Evolutionary conservation across 2,888 invertebrate genomes (phyloP).

Genomic region (Drosophila quinaria): DNA sequence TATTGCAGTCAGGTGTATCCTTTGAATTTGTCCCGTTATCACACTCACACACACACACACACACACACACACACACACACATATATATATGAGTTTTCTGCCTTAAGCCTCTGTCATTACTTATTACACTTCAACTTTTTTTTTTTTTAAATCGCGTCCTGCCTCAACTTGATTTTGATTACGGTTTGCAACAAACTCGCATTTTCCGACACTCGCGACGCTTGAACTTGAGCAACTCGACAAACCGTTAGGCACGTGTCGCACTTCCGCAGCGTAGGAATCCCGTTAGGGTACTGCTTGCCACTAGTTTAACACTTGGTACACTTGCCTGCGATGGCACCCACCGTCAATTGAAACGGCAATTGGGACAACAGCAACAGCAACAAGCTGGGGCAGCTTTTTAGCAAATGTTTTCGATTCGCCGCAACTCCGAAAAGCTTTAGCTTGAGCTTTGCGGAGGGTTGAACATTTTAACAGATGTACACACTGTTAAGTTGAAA

Average conservation of each 20-base stretch:
- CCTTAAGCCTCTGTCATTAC: slow-evolving; percentile 1
- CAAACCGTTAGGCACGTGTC: slow-evolving; percentile 40
- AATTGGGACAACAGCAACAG: slow-evolving; percentile 10
- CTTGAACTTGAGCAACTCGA: not conserved
- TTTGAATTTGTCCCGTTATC: slow-evolving; percentile 12
- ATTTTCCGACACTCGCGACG: slow-evolving; percentile 20
- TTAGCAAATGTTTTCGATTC: slow-evolving; percentile 23
- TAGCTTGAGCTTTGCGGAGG: not conserved
- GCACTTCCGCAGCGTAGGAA: slow-evolving; percentile 59
- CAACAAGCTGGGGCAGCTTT: slow-evolving; percentile 42
- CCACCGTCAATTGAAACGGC: slow-evolving; percentile 47
- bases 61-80: not conserved
- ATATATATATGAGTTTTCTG: not conserved
- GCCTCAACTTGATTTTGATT: slow-evolving; percentile 46
- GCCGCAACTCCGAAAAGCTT: slow-evolving; percentile 44
- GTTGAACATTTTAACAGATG: not conserved
- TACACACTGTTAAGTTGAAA: not conserved
- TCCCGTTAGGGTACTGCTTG: slow-evolving; percentile 60
- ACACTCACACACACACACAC: slow-evolving; percentile 10
- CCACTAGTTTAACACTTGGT: slow-evolving; percentile 6
- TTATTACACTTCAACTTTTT: not conserved
- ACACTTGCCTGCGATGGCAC: slow-evolving; percentile 38
- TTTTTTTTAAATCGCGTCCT: slow-evolving; percentile 21
- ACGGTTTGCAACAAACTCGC: slow-evolving; percentile 25
- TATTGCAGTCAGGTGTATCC: slow-evolving; percentile 13